These are phyloP conservation scores for Momotus momota DNA, from an alignment of 2,797 vertebrate genomes.

Conservation along the genomic window DNA sequence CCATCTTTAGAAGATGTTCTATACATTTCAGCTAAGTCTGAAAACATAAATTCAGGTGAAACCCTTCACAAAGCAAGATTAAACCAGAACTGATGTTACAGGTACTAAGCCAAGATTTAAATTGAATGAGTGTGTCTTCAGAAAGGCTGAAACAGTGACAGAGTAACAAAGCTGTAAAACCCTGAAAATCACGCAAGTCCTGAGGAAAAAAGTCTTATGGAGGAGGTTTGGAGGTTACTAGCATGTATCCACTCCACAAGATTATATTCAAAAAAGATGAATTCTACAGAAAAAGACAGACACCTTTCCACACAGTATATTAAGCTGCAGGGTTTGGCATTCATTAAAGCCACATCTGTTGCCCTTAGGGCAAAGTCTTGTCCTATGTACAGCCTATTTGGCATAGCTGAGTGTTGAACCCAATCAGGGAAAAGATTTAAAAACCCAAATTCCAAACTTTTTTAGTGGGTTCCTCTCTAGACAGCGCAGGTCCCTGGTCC, in stretches of 20 bases:
- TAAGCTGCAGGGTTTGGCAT: neutral
- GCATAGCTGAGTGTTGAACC: neutral
- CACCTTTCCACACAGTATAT: neutral
- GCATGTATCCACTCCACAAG: neutral
- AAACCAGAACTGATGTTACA: neutral
- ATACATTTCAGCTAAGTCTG: neutral
- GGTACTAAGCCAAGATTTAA: neutral
- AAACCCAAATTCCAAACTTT: neutral
- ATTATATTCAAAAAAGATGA: neutral
- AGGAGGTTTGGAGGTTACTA: neutral
- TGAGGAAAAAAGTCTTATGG: neutral
- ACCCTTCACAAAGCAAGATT: neutral
- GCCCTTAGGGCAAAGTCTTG: neutral
- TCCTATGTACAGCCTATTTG: neutral
- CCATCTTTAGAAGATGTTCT: neutral
- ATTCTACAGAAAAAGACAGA: neutral
- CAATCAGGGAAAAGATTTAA: accelerated
- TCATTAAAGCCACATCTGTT: neutral
- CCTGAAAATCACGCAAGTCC: neutral
- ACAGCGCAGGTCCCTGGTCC: neutral
- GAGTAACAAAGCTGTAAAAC: neutral
- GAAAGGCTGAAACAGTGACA: neutral
- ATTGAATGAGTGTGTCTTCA: neutral
- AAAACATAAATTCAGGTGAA: neutral
- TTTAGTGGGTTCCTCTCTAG: neutral